Evolutionary conservation across 2,888 invertebrate species (phyloP).

Genomic region (Ectemnius cavifrons): DNA sequence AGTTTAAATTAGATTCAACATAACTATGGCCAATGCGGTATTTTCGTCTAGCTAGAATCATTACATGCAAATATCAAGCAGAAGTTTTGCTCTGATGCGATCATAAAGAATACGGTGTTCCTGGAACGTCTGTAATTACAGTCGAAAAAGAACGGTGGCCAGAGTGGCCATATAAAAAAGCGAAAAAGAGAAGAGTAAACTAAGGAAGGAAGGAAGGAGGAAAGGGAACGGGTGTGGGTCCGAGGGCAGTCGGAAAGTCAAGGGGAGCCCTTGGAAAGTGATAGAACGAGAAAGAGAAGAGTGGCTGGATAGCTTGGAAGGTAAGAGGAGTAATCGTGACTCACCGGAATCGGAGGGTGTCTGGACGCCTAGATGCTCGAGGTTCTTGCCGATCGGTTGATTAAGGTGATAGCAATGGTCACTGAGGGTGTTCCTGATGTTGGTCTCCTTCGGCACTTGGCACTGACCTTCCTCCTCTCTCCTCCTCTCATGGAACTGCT

Average conservation of each 20-base stretch:
- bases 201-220: neutral
- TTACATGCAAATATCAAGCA: no score
- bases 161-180: no score
- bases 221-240: no score
- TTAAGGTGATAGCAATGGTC: slow-evolving; percentile 84
- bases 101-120: no score
- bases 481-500: slow-evolving; percentile 45
- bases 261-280: neutral
- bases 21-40: no score
- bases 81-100: no score
- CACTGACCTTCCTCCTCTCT: slow-evolving; percentile 52
- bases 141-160: no score
- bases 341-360: slow-evolving; percentile 95
- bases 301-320: neutral
- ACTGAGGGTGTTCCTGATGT: slow-evolving; percentile 70
- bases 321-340: slow-evolving; percentile 68
- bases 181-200: neutral
- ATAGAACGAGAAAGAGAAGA: neutral
- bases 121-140: no score
- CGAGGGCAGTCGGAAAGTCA: no score
- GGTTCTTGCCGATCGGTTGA: slow-evolving; percentile 78
- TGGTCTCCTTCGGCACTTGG: slow-evolving; percentile 59
- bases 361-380: slow-evolving; percentile 87
- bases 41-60: no score
- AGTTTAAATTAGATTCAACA: no score